Conservation (phyloP, 2,113 vertebrate genomes). For the Rhinichthys klamathensis region DNA sequence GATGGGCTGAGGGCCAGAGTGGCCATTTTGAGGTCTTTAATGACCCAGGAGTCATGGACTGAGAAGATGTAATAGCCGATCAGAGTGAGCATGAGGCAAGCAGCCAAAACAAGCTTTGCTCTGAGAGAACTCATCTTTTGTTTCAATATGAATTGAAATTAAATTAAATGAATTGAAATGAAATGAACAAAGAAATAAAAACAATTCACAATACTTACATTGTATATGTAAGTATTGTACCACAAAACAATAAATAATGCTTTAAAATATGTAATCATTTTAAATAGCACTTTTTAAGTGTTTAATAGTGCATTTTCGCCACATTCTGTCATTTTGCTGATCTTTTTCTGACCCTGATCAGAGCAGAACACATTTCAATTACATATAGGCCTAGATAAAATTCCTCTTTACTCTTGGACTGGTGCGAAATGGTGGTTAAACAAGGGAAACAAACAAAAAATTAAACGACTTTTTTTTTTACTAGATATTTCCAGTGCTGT, state of each 20-base stretch:
- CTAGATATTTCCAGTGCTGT: not conserved
- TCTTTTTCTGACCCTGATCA: not conserved
- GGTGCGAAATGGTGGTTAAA: not conserved
- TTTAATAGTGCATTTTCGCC: not conserved
- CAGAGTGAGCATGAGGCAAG: slow-evolving; percentile 73
- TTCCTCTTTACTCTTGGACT: not conserved
- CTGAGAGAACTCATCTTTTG: slow-evolving; percentile 74
- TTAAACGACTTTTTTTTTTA: not conserved
- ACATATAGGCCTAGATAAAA: not conserved
- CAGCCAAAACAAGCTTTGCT: slow-evolving; percentile 68
- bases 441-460: not conserved
- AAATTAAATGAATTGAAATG: too few species aligned
- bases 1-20: slow-evolving; percentile 69
- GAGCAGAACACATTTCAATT: not conserved
- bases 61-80: slow-evolving; percentile 77
- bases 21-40: slow-evolving; percentile 72
- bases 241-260: not conserved
- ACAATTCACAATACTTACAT: slow-evolving; percentile 68
- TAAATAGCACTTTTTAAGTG: not conserved
- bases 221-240: too few species aligned
- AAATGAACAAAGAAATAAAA: too few species aligned
- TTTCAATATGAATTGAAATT: slow-evolving; percentile 58
- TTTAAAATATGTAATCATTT: not conserved
- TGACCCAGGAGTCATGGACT: slow-evolving; percentile 71
- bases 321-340: not conserved